These are phyloP conservation scores for Atherinomorus stipes DNA, from an alignment of 2,113 vertebrate species.

Conservation along the genomic window DNA sequence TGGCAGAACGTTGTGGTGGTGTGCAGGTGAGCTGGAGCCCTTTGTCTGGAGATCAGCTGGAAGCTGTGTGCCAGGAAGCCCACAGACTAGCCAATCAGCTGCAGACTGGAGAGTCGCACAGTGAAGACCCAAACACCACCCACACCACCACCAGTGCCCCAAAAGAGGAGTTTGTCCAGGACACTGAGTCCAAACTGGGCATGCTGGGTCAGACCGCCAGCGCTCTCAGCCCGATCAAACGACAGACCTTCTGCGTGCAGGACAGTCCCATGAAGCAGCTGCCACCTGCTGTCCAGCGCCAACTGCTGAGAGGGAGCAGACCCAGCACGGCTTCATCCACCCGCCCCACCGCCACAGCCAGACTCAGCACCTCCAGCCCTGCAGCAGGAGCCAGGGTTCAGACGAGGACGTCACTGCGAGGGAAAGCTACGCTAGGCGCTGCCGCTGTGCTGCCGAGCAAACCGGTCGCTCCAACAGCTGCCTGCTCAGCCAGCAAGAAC, in stretches of 20 bases:
- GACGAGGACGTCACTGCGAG: conserved; percentile 51
- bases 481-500: conserved; percentile 49
- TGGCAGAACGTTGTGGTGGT: neutral
- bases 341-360: neutral
- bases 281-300: conserved; percentile 73
- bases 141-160: neutral
- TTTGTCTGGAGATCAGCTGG: conserved; percentile 85
- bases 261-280: conserved; percentile 83
- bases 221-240: conserved; percentile 84
- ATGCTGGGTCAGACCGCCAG: conserved; percentile 73
- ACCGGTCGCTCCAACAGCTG: conserved; percentile 42
- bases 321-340: neutral
- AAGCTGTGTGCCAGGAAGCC: conserved; percentile 91
- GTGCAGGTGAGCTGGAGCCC: conserved; percentile 82
- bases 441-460: conserved; percentile 71
- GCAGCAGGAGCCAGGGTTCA: conserved; percentile 40
- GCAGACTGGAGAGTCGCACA: conserved; percentile 57
- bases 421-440: conserved; percentile 48
- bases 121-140: neutral
- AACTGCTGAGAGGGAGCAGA: conserved; percentile 11
- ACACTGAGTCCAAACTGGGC: conserved; percentile 80
- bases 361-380: conserved; percentile 77
- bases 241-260: conserved; percentile 88
- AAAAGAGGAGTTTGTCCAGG: conserved; percentile 85
- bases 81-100: conserved; percentile 85